Evolutionary conservation across 2,797 vertebrate genomes (phyloP), one percentile per base, ranked within the genome.

Genomic region (Eospalax fontanierii): DNA sequence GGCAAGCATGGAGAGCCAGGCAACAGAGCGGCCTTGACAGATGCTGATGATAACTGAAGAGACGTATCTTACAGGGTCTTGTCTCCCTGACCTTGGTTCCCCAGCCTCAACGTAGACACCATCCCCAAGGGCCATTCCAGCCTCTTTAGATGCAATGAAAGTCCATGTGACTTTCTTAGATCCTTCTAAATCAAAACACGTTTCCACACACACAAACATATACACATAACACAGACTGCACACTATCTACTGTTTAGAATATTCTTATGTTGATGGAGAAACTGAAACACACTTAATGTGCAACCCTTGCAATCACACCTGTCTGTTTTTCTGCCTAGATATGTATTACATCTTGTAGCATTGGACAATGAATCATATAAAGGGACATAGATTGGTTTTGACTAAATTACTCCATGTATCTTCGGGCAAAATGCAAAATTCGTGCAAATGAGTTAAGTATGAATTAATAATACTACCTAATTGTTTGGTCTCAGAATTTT

Each of bases 1-100:
- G 33, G 92, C 94, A 94, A 70, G 83, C 87, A 96, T 83, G 97
- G 98, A 98, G 97, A 98, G 95, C 94, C 63, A 68, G 71, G 90
- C 59, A 71, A 96, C 94, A 80, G 1, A 68, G 74, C 30, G 2
- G 50, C 38, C 61, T 95, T 94, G 97, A 95, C 94, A 91, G 93
- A 96, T 40, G 76, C 54, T 54, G 89, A 91, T 89, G 89, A 97
- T 87, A 97, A 96, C 96, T 93, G 91, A 97, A 74, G 95, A 95
- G 46, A 96, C 35, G 35, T 22, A 3, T 54, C 81, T 76, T 9
- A n/a, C 73, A 59, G 30, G 63, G 63, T 35, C 65, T 19, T 83
- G 84, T 40, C 68, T 92, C 90, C 63, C 57, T 91, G 66, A 83
- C 5, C 76, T 4, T 50, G 11, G 11, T 57, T 46, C n/a, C 28